A percentile compares a stretch with the other conserved stretches of the same genome.
Evolutionary conservation across 2,797 vertebrate genomes (phyloP).

Genomic region (Enteromius paludinosus): DNA sequence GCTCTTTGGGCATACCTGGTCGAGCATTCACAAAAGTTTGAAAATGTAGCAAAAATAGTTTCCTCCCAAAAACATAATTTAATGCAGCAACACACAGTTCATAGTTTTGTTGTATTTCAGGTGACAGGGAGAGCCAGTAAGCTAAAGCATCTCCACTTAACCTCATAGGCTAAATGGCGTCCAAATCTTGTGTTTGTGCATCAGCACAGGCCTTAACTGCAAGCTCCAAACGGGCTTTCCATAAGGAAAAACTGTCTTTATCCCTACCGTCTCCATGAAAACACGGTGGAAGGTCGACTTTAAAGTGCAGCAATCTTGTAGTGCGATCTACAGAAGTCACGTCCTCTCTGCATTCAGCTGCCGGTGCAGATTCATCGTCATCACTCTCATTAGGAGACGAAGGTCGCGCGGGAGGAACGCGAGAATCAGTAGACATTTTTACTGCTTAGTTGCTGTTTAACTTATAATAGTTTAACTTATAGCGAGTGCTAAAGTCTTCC

Average conservation of each 20-base stretch:
- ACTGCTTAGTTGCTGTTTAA: too few relatives aligned
- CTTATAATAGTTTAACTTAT: too few relatives aligned
- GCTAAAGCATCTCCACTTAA: conserved; percentile 50
- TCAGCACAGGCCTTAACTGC: conserved; percentile 3
- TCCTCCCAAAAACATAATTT: too few relatives aligned
- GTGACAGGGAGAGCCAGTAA: conserved; percentile 22
- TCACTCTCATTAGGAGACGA: not conserved
- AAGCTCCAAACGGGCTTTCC: conserved; percentile 6
- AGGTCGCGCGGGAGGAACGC: not conserved
- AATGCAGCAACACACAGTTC: not conserved
- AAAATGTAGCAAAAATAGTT: too few relatives aligned
- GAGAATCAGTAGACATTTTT: too few relatives aligned
- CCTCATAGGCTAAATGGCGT: conserved; percentile 35
- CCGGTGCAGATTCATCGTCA: not conserved
- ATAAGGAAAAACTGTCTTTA: conserved; percentile 22
- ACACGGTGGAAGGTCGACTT: not conserved
- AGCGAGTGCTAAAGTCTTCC: too few relatives aligned
- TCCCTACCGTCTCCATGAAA: not conserved
- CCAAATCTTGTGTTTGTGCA: conserved; percentile 30
- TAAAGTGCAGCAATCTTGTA: conserved; percentile 1
- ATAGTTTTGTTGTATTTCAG: conserved; percentile 2
- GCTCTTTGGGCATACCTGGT: not conserved
- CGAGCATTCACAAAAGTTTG: too few relatives aligned
- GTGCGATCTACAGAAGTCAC: not conserved
- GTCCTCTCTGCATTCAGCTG: not conserved